Evolutionary conservation across 2,888 invertebrate species (phyloP), one percentile per base, ranked within the genome.

Genomic region (Amphipoea oculea): DNA sequence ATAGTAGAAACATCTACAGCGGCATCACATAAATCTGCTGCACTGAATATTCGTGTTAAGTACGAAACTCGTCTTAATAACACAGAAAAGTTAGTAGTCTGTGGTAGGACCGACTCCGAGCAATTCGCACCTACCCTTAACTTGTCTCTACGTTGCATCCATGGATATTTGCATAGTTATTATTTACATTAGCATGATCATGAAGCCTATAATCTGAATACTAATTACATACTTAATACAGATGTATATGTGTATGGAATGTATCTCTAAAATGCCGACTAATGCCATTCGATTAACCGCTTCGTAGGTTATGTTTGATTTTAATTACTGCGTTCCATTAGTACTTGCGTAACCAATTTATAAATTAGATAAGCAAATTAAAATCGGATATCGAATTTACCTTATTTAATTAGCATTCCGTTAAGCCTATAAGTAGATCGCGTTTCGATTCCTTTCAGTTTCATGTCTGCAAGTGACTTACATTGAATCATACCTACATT

Each of bases 41-140:
- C n/a, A n/a, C 75, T 78, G 85, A 88, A 90, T 90, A 94, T 92
- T 89, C 79, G 90, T 93, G 94, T 92, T 93, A 93, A 94, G 92
- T 91, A 92, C 91, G 83, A 88, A 85, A 87, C 83, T 87, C 76
- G 86, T 84, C 88, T 89, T 90, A 93, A 91, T 93, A 92, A 86
- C 92, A 92, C 92, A 90, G 85, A 90, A 89, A 85, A 89, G 86
- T 90, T 70, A 65, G 48, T 57, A 62, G 29, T 72, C 70, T 65
- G 11, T 68, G 51, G 2, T 54, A 51, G 12, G 7, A 40, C 57
- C 11, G 29, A 48, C 17, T 20, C 36, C 11, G 17, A 78, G 5
- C 11, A 80, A 72, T 60, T 45, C 20, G 5, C 57, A 51, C 66
- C 36, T 51, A 84, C 83, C 86, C 82, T 83, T 85, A 83, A 78